These are phyloP conservation scores for Scomberomorus guttatus DNA, from an alignment of 2,797 vertebrate species.

Conservation along the genomic window DNA sequence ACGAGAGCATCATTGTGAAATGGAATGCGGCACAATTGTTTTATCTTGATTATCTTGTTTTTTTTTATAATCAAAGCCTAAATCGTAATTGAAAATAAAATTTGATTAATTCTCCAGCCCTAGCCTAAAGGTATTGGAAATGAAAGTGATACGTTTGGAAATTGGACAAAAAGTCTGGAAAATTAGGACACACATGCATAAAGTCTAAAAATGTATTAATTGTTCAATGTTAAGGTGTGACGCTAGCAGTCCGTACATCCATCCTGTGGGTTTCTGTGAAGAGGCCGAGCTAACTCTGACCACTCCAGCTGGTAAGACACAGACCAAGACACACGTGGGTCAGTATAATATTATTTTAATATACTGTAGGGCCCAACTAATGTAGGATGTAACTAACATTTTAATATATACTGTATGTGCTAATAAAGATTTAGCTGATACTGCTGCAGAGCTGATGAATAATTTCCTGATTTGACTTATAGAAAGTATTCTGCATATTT, in stretches of 20 bases:
- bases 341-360: conserved; percentile 56
- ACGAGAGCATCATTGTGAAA: too few species aligned
- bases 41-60: too few species aligned
- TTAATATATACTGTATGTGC: not conserved
- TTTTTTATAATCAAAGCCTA: too few species aligned
- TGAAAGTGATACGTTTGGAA: not conserved
- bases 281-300: conserved; percentile 89
- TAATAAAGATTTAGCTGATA: not conserved
- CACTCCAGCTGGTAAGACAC: conserved; percentile 90
- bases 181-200: not conserved
- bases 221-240: conserved; percentile 82
- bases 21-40: too few species aligned
- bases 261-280: conserved; percentile 90
- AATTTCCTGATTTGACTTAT: not conserved
- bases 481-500: not conserved
- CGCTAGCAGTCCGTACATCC: conserved; percentile 88
- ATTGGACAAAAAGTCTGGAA: not conserved
- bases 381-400: conserved; percentile 1
- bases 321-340: conserved; percentile 66
- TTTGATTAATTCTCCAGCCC: too few species aligned
- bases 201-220: not conserved
- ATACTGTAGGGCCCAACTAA: conserved; percentile 19
- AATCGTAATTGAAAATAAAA: too few species aligned
- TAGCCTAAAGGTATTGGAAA: not conserved
- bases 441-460: not conserved